These are phyloP conservation scores for Tenrec ecaudatus DNA, from an alignment of 2,113 vertebrate species.

Conservation along the genomic window DNA sequence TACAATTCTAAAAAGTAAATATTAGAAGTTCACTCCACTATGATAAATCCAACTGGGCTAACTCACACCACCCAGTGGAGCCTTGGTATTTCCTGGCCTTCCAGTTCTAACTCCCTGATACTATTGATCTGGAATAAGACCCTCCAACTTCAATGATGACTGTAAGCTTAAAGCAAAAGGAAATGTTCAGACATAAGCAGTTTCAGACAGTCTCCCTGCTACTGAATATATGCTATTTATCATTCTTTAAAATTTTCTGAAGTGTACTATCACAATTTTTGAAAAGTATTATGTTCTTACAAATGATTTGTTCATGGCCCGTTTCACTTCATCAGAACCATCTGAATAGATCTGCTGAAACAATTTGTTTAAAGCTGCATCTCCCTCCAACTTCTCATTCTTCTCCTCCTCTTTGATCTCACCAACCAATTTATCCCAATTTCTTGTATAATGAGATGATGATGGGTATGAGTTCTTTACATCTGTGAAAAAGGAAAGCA, in stretches of 20 bases:
- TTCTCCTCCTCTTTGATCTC: slow-evolving; percentile 97
- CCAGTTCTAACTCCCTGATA: background rate
- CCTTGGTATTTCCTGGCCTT: background rate
- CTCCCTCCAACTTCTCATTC: slow-evolving; percentile 96
- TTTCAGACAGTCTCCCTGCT: slow-evolving; percentile 15
- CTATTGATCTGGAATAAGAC: background rate
- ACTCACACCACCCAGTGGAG: background rate
- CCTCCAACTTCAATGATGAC: slow-evolving; percentile 6
- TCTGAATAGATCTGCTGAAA: slow-evolving; percentile 95
- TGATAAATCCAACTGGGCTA: background rate
- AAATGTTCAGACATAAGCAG: slow-evolving; percentile 28
- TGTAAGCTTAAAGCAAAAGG: slow-evolving; percentile 35
- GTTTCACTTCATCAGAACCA: slow-evolving; percentile 96
- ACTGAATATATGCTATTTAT: background rate
- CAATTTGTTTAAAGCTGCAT: slow-evolving; percentile 97
- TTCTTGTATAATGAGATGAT: slow-evolving; percentile 92
- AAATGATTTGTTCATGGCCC: slow-evolving; percentile 99
- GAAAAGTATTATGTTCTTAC: slow-evolving; percentile 87
- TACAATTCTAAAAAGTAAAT: background rate
- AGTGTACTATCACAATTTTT: slow-evolving; percentile 14
- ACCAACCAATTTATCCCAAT: slow-evolving; percentile 97
- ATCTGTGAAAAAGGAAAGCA: slow-evolving; percentile 80
- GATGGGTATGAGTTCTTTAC: slow-evolving; percentile 92
- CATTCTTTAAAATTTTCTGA: slow-evolving; percentile 23
- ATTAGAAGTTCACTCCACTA: background rate